Conservation (phyloP, 1,140 invertebrate species). For the Anastrepha ludens region DNA sequence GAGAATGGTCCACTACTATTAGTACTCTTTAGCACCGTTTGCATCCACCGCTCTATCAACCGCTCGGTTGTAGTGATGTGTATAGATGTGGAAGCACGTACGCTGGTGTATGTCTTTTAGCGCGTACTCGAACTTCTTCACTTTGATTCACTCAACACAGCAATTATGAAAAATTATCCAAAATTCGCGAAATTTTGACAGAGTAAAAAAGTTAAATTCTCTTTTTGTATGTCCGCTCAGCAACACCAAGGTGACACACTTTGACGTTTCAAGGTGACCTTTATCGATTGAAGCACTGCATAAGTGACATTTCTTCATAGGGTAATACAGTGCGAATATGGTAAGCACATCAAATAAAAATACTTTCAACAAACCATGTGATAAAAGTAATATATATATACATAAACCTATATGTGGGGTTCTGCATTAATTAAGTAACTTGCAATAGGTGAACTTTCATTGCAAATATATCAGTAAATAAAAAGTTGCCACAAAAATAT, state of each 20-base stretch:
- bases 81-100: slow-evolving; percentile 24
- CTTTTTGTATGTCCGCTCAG: slow-evolving; percentile 51
- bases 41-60: background rate
- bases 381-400: too few species aligned
- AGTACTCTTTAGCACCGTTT: slow-evolving; percentile 28
- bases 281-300: slow-evolving; percentile 54
- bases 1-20: background rate
- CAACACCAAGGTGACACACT: slow-evolving; percentile 58
- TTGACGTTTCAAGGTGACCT: slow-evolving; percentile 60
- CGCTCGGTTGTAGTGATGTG: background rate
- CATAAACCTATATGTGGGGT: too few species aligned
- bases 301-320: background rate
- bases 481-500: too few species aligned
- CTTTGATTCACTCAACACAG: slow-evolving; percentile 33
- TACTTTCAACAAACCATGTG: background rate
- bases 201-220: slow-evolving; percentile 36
- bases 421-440: too few species aligned
- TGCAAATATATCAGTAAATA: background rate
- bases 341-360: background rate
- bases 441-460: too few species aligned
- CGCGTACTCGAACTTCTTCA: slow-evolving; percentile 4
- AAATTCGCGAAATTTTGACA: slow-evolving; percentile 56
- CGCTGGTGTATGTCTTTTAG: slow-evolving; percentile 11
- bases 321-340: background rate
- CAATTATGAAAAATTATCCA: slow-evolving; percentile 52